Conservation (phyloP, 1,140 invertebrate genomes). For the Mercenaria mercenaria region DNA sequence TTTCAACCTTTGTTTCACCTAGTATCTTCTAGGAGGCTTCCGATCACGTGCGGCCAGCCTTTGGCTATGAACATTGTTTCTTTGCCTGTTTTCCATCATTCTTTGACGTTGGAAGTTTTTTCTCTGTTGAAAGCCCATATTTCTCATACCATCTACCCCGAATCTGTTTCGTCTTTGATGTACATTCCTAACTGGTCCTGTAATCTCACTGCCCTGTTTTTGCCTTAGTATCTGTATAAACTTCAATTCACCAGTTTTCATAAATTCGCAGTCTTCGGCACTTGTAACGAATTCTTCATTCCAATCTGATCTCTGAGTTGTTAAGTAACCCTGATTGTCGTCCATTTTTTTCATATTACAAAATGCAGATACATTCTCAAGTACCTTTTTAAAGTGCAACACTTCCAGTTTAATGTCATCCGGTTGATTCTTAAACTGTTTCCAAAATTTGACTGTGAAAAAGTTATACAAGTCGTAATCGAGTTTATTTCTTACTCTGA, state of each 20-base stretch:
- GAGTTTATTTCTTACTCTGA: slow-evolving; percentile 26
- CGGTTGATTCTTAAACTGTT: slow-evolving; percentile 6
- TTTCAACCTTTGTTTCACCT: too few relatives aligned
- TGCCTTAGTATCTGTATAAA: slow-evolving; percentile 55
- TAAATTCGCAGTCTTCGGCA: background rate
- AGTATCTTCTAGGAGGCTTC: too few relatives aligned
- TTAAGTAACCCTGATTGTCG: background rate
- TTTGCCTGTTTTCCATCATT: background rate
- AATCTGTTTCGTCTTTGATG: background rate
- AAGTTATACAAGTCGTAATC: slow-evolving; percentile 46
- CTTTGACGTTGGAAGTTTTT: background rate
- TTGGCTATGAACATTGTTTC: background rate
- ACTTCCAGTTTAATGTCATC: slow-evolving; percentile 54
- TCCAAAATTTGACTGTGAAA: slow-evolving; percentile 41
- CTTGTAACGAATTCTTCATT: slow-evolving; percentile 17
- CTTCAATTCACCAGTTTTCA: slow-evolving; percentile 24
- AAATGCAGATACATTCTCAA: background rate
- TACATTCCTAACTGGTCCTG: background rate
- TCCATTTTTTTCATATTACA: background rate
- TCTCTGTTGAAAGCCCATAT: background rate
- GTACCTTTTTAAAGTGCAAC: slow-evolving; percentile 40
- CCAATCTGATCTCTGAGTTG: slow-evolving; percentile 5
- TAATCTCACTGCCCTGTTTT: slow-evolving; percentile 47
- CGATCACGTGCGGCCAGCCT: too few relatives aligned
- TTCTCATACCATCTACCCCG: background rate